A percentile compares a stretch with the other conserved stretches of the same genome.
phyloP scores from a whole-genome alignment of 92 coral and sea anemone genomes.

The Pocillopora meandrina region DNA sequence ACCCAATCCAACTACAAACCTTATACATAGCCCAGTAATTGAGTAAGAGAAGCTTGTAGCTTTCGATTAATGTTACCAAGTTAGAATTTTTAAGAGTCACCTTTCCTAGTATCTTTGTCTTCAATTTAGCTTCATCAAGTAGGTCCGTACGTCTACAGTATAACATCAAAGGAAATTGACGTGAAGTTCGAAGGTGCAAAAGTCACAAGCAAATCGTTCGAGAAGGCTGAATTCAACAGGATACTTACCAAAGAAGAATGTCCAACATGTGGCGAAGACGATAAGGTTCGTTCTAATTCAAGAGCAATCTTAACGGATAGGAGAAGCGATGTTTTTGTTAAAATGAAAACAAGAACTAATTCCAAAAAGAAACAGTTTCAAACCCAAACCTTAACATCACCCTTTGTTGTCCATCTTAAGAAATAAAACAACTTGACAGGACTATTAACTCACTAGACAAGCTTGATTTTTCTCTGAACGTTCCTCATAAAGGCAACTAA shows the following conservation, averaged over 20 bases:
- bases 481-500: too few species aligned
- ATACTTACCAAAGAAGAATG: constrained; percentile 60
- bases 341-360: too few species aligned
- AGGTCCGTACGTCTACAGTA: constrained; percentile 89
- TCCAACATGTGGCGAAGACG: constrained; percentile 63
- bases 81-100: not conserved
- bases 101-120: not conserved
- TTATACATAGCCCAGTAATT: too few species aligned
- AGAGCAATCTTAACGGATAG: not conserved
- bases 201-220: constrained; percentile 65
- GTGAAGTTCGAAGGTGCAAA: constrained; percentile 55
- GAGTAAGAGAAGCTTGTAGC: too few species aligned
- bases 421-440: too few species aligned
- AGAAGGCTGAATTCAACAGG: constrained; percentile 56
- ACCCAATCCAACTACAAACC: too few species aligned
- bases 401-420: too few species aligned
- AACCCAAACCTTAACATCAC: too few species aligned
- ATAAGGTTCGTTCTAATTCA: constrained; percentile 42
- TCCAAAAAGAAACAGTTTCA: too few species aligned
- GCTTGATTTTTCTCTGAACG: too few species aligned
- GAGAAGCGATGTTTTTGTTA: not conserved
- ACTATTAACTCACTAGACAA: too few species aligned
- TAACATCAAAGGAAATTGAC: constrained; percentile 55
- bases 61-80: not conserved
- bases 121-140: constrained; percentile 63